Evolutionary conservation across 2,113 vertebrate species (phyloP), one percentile per base, ranked within the genome.

Genomic region (Pyrgilauda ruficollis): DNA sequence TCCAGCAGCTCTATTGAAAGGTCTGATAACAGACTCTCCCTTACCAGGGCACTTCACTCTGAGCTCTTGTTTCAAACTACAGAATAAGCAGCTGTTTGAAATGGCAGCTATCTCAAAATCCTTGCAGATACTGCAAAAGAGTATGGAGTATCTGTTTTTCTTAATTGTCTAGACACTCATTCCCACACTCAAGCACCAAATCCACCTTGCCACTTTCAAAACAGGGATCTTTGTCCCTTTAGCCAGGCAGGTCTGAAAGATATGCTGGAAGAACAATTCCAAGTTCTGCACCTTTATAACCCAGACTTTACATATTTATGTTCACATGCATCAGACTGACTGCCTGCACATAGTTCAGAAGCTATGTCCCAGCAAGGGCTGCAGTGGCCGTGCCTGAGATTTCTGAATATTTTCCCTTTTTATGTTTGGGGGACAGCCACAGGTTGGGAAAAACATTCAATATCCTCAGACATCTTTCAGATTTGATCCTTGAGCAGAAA

Each of bases 31-130:
- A 80, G 23, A 46, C 31, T 55, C 22, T 56, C 31, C 6, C 56
- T 81, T 53, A 21, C 61, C n/a, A 35, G 35, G 22, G 49, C 44
- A 37, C 41, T 77, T 80, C 15, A 39, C 9, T 82, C 52, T 62
- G 28, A 78, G 44, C 26, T 75, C n/a, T 70, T 81, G 13, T 84
- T 93, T 72, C 76, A 63, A 84, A 56, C 56, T 72, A 26, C 28
- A 64, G 76, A 93, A 81, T 11, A 15, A 85, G 75, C 31, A 90
- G 56, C 87, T 93, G 56, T 67, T 69, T 33, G 50, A 50, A 92
- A 33, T 63, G 55, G 47, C n/a, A 88, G 19, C 47, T 70, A 12
- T 74, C 33, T 69, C 68, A 77, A 84, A 93, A 47, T 63, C 73
- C 16, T 77, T 74, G 39, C 47, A 70, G 52, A 66, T 77, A 39